Evolutionary conservation across 2,888 invertebrate genomes (phyloP).

Genomic region (Lasioglossum oenotherae): DNA sequence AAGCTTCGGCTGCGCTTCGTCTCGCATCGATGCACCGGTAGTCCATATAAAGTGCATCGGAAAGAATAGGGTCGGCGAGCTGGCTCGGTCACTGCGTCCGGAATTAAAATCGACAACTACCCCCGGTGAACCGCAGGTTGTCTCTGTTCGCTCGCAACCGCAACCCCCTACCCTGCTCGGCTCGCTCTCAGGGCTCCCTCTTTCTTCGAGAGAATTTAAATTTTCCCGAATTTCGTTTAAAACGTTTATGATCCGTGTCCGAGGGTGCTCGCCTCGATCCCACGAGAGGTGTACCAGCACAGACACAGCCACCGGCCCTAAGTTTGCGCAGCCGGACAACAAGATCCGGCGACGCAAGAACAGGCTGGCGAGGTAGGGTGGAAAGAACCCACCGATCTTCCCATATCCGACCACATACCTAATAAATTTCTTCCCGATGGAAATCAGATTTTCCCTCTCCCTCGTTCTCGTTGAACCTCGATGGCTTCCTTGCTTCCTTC

Average conservation of each 20-base stretch:
- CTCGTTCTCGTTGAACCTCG: background rate
- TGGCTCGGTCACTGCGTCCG: conserved; percentile 73
- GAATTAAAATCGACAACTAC: conserved; percentile 51
- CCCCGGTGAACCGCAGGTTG: conserved; percentile 50
- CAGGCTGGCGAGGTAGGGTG: conserved; percentile 3
- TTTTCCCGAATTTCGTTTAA: conserved; percentile 83
- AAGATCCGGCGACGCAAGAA: conserved; percentile 40
- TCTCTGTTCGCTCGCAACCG: conserved; percentile 19
- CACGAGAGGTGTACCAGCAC: conserved; percentile 49
- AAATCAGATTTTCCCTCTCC: conserved; percentile 63
- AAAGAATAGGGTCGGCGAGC: conserved; percentile 67
- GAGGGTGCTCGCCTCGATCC: conserved; percentile 69
- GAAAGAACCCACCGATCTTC: conserved; percentile 69
- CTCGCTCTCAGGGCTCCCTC: conserved; percentile 1
- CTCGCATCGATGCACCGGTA: conserved; percentile 48
- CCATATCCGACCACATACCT: conserved; percentile 74
- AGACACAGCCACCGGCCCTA: conserved; percentile 58
- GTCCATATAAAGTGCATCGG: conserved; percentile 36
- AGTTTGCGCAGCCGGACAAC: conserved; percentile 81
- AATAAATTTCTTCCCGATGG: conserved; percentile 65
- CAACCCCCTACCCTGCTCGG: conserved; percentile 11
- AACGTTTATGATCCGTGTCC: conserved; percentile 83
- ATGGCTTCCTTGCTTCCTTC: background rate
- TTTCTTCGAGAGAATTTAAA: conserved; percentile 75
- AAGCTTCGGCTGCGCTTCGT: conserved; percentile 24